Conservation (phyloP, 2,113 vertebrate genomes). For the Dolichallabes microphthalmus region DNA sequence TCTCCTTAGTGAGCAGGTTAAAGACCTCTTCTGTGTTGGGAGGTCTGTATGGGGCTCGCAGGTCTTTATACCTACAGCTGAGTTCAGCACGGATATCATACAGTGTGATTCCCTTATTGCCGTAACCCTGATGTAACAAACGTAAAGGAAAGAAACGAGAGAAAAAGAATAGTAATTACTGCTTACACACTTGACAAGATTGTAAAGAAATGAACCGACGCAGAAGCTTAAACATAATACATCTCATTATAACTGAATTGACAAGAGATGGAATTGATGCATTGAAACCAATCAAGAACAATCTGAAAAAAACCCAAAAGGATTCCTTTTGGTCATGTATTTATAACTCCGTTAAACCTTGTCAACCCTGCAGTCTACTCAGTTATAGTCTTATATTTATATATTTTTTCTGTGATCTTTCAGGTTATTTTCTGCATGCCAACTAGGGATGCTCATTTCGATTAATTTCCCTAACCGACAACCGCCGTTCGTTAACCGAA, state of each 20-base stretch:
- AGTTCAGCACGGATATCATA: conserved; percentile 98
- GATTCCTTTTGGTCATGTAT: background rate
- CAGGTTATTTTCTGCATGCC: background rate
- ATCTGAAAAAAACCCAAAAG: background rate
- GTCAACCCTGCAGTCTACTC: background rate
- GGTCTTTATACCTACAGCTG: conserved; percentile 97
- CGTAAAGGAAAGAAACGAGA: background rate
- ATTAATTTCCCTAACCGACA: no score
- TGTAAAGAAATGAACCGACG: background rate
- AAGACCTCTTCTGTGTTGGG: conserved; percentile 97
- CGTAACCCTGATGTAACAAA: conserved; percentile 81
- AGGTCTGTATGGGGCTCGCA: conserved; percentile 86
- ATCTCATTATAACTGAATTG: background rate
- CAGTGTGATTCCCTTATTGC: conserved; percentile 96
- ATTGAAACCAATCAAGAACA: background rate
- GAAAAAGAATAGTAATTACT: background rate
- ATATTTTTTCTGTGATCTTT: no score
- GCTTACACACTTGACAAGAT: background rate
- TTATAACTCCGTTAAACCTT: background rate
- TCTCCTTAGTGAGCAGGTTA: conserved; percentile 97
- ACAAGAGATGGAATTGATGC: background rate
- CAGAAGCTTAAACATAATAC: background rate
- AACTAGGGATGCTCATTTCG: no score
- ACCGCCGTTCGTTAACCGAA: no score
- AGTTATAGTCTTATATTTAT: no score